phyloP scores from a whole-genome alignment of 2,797 vertebrate species.

The Buceros bicornis region DNA sequence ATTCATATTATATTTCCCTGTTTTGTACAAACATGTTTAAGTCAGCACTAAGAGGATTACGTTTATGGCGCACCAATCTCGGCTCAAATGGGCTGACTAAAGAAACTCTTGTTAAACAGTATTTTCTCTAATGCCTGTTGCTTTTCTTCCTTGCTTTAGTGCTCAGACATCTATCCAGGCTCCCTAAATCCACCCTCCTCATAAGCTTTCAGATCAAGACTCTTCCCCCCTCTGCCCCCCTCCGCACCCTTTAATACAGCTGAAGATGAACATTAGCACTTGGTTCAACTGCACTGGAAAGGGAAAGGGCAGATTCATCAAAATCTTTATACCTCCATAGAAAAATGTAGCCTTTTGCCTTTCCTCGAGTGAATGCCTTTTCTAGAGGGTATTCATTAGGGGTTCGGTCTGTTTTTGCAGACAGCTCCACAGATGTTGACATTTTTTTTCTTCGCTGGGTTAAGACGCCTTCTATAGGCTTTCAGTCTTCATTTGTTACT shows the following conservation, averaged over 20 bases:
- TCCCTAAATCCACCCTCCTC: conserved; percentile 63
- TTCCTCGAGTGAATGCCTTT: conserved; percentile 84
- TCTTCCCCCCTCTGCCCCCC: conserved; percentile 67
- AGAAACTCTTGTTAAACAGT: conserved; percentile 80
- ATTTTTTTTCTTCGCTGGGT: conserved; percentile 87
- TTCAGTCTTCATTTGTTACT: conserved; percentile 92
- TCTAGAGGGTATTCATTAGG: conserved; percentile 82
- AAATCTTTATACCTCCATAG: conserved; percentile 80
- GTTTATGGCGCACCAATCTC: conserved; percentile 52
- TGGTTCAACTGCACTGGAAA: conserved; percentile 86
- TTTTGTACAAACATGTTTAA: conserved; percentile 82
- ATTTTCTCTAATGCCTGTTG: conserved; percentile 80
- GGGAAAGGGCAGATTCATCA: conserved; percentile 77
- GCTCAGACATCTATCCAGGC: conserved; percentile 47
- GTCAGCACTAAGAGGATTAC: conserved; percentile 83
- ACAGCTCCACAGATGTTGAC: conserved; percentile 93
- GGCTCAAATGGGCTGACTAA: conserved; percentile 74
- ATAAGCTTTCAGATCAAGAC: conserved; percentile 81
- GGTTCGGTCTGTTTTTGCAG: conserved; percentile 81
- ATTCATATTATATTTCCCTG: conserved; percentile 79
- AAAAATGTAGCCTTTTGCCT: conserved; percentile 89
- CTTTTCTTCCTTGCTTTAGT: conserved; percentile 73
- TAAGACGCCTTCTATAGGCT: conserved; percentile 93
- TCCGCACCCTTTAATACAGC: conserved; percentile 77
- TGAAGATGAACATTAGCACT: conserved; percentile 80